Percentiles rank a stretch among this genome's conserved stretches.
Evolutionary conservation across 2,888 invertebrate species (phyloP).

Genomic region (Subacronicta megacephala): DNA sequence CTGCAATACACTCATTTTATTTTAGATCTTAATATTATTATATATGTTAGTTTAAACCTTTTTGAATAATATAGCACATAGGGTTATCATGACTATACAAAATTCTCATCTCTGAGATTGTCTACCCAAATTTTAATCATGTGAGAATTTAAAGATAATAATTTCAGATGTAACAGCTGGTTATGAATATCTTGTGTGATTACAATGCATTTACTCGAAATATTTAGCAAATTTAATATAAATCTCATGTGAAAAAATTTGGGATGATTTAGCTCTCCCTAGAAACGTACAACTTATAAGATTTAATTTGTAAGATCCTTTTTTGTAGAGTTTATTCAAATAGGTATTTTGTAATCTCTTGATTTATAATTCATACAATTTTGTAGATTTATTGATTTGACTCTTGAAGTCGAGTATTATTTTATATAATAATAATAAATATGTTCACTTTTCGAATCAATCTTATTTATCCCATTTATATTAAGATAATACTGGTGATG

Average conservation of each 20-base stretch:
- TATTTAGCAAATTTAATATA: conserved; percentile 62
- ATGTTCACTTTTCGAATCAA: conserved; percentile 75
- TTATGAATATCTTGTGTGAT: conserved; percentile 62
- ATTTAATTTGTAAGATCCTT: conserved; percentile 85
- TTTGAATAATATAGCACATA: conserved; percentile 56
- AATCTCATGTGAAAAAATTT: conserved; percentile 82
- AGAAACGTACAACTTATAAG: conserved; percentile 87
- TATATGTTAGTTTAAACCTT: conserved; percentile 42
- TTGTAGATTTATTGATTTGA: conserved; percentile 81
- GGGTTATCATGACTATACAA: conserved; percentile 84
- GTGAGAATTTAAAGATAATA: conserved; percentile 69
- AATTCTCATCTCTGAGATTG: conserved; percentile 78
- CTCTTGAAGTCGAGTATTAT: conserved; percentile 84
- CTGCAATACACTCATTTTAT: conserved; percentile 64
- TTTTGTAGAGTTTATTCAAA: conserved; percentile 85
- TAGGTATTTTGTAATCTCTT: conserved; percentile 88
- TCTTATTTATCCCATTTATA: conserved; percentile 68
- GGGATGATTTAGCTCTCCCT: conserved; percentile 82
- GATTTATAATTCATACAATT: conserved; percentile 80
- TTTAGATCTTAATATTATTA: conserved; percentile 63
- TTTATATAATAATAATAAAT: conserved; percentile 87
- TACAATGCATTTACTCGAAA: conserved; percentile 77
- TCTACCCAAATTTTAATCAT: conserved; percentile 80
- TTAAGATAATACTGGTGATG: conserved; percentile 38
- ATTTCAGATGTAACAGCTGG: conserved; percentile 43